Conservation (phyloP, 37 sponge, comb jelly and placozoan species). For the Eunapius fragilis region DNA sequence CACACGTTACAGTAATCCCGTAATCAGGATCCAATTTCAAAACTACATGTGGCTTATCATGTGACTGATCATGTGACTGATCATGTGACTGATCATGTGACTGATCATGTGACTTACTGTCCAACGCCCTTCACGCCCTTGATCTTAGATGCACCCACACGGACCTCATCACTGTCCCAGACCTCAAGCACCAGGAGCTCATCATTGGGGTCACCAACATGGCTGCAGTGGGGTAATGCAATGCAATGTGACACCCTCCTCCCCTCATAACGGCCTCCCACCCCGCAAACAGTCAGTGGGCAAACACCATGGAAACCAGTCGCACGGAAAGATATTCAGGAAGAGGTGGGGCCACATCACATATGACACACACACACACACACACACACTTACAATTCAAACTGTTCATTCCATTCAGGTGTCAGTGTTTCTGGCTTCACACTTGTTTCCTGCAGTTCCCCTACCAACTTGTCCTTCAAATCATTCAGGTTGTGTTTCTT, state of each 20-base stretch:
- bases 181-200: slow-evolving; percentile 43
- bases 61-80: background rate
- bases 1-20: no score
- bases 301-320: no score
- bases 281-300: no score
- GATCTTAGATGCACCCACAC: background rate
- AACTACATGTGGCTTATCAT: background rate
- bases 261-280: no score
- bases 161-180: slow-evolving; percentile 56
- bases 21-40: background rate
- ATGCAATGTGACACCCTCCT: background rate
- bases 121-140: slow-evolving; percentile 50
- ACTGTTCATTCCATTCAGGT: slow-evolving; percentile 61
- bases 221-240: slow-evolving; percentile 8
- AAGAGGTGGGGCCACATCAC: no score
- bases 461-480: slow-evolving; percentile 39
- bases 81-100: background rate
- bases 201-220: slow-evolving; percentile 29
- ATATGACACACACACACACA: background rate
- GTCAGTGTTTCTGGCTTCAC: slow-evolving; percentile 49
- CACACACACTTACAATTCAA: slow-evolving; percentile 50
- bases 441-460: slow-evolving; percentile 13
- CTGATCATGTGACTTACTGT: slow-evolving; percentile 7
- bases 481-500: slow-evolving; percentile 26
- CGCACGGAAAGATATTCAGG: no score